Percentiles rank a stretch among this genome's conserved stretches.
Evolutionary conservation across 1,140 invertebrate species (phyloP).

Genomic region (Muscidifurax raptorellus): DNA sequence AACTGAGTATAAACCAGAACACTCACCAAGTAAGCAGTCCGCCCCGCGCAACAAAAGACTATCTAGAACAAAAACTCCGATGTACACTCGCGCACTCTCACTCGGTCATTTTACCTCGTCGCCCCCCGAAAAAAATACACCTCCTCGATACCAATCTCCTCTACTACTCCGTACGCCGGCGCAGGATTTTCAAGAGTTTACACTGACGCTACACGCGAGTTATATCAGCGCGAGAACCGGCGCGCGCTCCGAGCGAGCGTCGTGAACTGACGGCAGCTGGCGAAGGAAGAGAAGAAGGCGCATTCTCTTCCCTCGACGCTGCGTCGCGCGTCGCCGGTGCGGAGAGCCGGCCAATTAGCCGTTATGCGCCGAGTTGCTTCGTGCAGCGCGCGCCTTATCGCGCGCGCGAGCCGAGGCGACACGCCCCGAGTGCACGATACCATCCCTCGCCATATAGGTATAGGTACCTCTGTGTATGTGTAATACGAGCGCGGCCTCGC

Average conservation of each 20-base stretch:
- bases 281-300: neutral
- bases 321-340: slow-evolving; percentile 64
- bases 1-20: neutral
- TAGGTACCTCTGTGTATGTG: neutral
- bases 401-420: slow-evolving; percentile 15
- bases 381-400: slow-evolving; percentile 20
- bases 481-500: neutral
- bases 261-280: slow-evolving; percentile 27
- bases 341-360: slow-evolving; percentile 75
- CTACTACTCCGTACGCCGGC: too few species aligned
- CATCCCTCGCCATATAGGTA: neutral
- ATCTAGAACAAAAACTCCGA: too few species aligned
- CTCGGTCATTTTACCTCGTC: too few species aligned
- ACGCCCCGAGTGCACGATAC: slow-evolving; percentile 14
- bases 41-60: too few species aligned
- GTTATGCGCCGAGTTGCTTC: slow-evolving; percentile 59
- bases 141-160: too few species aligned
- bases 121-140: too few species aligned
- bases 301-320: slow-evolving; percentile 37
- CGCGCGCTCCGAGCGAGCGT: slow-evolving; percentile 11
- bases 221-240: neutral
- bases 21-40: neutral
- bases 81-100: neutral
- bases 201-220: too few species aligned
- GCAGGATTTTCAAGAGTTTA: too few species aligned